A percentile compares a stretch with the other conserved stretches of the same genome.
phyloP scores from a whole-genome alignment of 1,140 invertebrate species.

The Meloidogyne exigua region DNA sequence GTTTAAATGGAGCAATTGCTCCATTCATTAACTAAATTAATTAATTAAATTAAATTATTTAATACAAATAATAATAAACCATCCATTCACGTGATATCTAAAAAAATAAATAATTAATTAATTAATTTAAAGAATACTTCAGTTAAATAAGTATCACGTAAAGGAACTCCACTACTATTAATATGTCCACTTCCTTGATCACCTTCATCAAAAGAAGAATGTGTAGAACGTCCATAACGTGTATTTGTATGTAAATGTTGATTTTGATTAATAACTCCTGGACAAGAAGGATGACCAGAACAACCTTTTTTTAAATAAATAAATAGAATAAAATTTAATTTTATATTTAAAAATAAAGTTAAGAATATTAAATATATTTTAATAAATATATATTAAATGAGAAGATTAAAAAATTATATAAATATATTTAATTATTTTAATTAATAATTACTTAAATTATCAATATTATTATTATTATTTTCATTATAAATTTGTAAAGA shows the following conservation, averaged over 20 bases:
- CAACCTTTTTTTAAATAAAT: slow-evolving; percentile 12
- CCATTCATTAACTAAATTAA: slow-evolving; percentile 29
- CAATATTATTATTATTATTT: background rate
- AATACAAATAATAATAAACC: background rate
- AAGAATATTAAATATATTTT: no score
- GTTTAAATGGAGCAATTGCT: slow-evolving; percentile 31
- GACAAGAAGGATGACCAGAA: slow-evolving; percentile 19
- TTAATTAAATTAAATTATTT: background rate
- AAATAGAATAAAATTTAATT: background rate
- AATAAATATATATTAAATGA: no score
- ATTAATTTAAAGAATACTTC: background rate
- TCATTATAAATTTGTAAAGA: slow-evolving; percentile 4
- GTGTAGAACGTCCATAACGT: slow-evolving; percentile 16
- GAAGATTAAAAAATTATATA: no score
- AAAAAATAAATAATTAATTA: background rate
- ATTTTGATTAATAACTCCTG: background rate
- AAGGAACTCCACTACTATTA: background rate
- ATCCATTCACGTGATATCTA: slow-evolving; percentile 33
- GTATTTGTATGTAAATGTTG: background rate
- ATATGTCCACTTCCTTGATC: background rate
- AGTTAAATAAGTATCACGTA: slow-evolving; percentile 19
- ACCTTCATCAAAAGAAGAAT: slow-evolving; percentile 29
- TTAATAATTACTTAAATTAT: background rate
- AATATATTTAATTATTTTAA: no score
- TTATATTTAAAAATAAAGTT: no score